phyloP scores from a whole-genome alignment of 2,888 invertebrate species.

The Graphium colonna region DNA sequence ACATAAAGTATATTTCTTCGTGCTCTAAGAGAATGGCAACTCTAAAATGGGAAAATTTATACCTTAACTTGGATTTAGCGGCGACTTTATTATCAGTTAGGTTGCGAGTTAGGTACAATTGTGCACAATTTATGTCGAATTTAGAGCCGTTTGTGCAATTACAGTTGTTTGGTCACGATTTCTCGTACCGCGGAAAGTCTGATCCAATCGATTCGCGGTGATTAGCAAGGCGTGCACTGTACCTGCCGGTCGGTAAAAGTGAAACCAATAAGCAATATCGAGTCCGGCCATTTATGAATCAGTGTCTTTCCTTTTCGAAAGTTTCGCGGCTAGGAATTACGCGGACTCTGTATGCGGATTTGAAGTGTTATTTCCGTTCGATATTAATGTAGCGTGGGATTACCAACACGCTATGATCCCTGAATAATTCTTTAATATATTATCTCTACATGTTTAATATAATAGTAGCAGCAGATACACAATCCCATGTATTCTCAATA shows the following conservation, averaged over 20 bases:
- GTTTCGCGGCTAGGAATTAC: constrained; percentile 17
- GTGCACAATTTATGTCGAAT: no score
- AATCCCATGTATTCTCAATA: no score
- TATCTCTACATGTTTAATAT: no score
- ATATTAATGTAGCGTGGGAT: not conserved
- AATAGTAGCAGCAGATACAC: no score
- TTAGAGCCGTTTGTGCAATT: no score
- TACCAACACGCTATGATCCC: not conserved
- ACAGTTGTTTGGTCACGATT: constrained; percentile 29
- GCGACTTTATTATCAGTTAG: no score
- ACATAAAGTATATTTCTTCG: no score
- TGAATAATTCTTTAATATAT: not conserved
- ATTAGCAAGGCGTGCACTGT: constrained; percentile 54
- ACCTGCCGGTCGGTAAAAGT: constrained; percentile 56
- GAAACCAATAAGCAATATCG: constrained; percentile 49
- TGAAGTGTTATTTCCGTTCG: not conserved
- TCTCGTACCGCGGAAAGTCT: constrained; percentile 52
- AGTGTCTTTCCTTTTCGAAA: constrained; percentile 14
- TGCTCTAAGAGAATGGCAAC: no score
- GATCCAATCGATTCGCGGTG: constrained; percentile 56
- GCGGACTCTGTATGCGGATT: constrained; percentile 7
- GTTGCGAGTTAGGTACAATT: no score
- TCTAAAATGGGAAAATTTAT: no score
- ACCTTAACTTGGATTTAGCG: no score
- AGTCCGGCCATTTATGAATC: constrained; percentile 9